Base-by-base conservation (phyloP, 1,140 invertebrate species). In the Dufourea novaeangliae region DNA sequence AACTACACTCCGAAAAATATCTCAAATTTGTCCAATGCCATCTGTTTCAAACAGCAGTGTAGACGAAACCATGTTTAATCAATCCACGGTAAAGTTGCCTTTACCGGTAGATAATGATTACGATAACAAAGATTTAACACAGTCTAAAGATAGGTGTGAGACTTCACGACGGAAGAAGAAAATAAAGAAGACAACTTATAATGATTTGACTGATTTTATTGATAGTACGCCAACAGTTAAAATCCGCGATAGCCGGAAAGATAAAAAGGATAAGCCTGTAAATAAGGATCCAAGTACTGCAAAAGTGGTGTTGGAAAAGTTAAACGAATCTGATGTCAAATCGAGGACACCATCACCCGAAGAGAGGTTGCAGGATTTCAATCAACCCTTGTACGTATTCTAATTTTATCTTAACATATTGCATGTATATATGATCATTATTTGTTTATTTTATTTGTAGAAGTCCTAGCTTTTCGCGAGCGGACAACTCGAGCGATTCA, bases 281-380 rank as follows among this genome's bases (percentile, higher is more conserved):
- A 76, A 22, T 46, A 78, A 68, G 29, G 89, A 91, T 66, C 89
- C 89, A 11, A 89, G 85, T 22, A 14, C 79, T 2, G 90, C 78
- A 11, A 91, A 89, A 64, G 90, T 91, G 34, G 87, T 91, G 11
- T 75, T 90, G 17, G 77, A 88, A 41, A 91, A 91, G 72, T 69
- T 91, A 2, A 80, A 85, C 0, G 73, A 87, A 7, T 64, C 39
- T 2, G 61, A 79, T 14, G 71, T 78, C 50, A 86, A 77, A 29
- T 44, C 34, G 1, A 72, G 54, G 7, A 64, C 57, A 4, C 44
- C 63, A 22, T 67, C 79, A 0, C 54, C 73, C 0, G 81, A 83
- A 2, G 70, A 67, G 54, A 37, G 27, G 57, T 70, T 50, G 6
- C 72, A 67, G 4, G 64, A 73, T 34, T 41, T 17, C 10, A 46